Conservation (phyloP, 2,797 vertebrate genomes). For the Notolabrus celidotus region DNA sequence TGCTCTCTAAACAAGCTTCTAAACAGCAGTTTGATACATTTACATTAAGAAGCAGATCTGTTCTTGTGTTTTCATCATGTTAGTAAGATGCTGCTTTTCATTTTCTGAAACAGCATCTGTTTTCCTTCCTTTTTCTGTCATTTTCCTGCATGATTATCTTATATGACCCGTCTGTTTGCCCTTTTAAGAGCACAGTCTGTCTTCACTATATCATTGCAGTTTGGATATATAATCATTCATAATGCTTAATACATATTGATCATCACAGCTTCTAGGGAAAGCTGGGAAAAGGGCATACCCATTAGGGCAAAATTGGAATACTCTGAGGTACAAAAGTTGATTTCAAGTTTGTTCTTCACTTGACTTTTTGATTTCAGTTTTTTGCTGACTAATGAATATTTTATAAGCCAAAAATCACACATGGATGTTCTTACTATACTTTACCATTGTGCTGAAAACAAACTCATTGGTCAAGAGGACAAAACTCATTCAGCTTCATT, state of each 20-base stretch:
- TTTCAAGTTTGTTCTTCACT: slow-evolving; percentile 22
- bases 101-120: background rate
- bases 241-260: slow-evolving; percentile 73
- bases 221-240: slow-evolving; percentile 71
- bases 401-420: slow-evolving; percentile 30
- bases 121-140: slow-evolving; percentile 5
- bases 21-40: slow-evolving; percentile 17
- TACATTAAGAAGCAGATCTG: slow-evolving; percentile 13
- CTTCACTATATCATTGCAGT: slow-evolving; percentile 68
- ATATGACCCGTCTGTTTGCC: slow-evolving; percentile 73
- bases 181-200: slow-evolving; percentile 74
- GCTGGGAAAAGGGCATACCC: slow-evolving; percentile 77
- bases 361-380: slow-evolving; percentile 39
- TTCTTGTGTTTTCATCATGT: background rate
- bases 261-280: slow-evolving; percentile 65
- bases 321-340: slow-evolving; percentile 30
- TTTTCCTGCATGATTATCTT: slow-evolving; percentile 59
- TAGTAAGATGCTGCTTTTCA: background rate
- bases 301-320: slow-evolving; percentile 61
- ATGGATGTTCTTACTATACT: slow-evolving; percentile 35
- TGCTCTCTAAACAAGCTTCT: slow-evolving; percentile 6
- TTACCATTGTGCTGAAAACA: slow-evolving; percentile 48
- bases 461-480: slow-evolving; percentile 71
- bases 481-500: slow-evolving; percentile 73
- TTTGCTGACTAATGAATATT: slow-evolving; percentile 39